Base-by-base conservation (phyloP, 2,888 invertebrate genomes). In the Parnassius smintheus region DNA sequence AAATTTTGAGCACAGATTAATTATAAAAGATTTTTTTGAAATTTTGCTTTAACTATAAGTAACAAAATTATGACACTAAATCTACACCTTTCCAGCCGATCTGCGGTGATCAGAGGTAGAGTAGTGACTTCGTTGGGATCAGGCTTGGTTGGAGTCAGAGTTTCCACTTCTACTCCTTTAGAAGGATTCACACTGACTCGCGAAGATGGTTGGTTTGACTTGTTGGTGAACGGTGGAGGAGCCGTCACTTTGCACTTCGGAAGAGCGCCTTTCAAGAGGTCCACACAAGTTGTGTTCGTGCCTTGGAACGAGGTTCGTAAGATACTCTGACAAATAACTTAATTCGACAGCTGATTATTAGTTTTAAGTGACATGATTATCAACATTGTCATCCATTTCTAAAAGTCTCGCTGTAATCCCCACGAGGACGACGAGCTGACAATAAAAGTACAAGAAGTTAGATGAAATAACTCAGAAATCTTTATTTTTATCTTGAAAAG, bases 151-250 rank as follows among this genome's bases (percentile, higher is more conserved):
- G 99, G 99, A 45, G 98, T 99, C 9, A 94, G 99, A 70, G 98
- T 99, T 4, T 97, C 97, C 68, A 98, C 99, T 52, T 96, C 96
- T 62, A 97, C 97, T 4, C 96, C 98, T n/a, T 93, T 97, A 56
- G 98, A 98, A 92, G 99, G 99, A 12, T 98, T 98, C 88, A 99
- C 99, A 0, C 87, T 98, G 64, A 98, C 98, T 2, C 93, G 97
- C 65, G 97, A 97, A 71, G 97, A 97, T 75, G 98, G 98, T 57
- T 97, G 97, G 97, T 99, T 99, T 91, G 99, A 99, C 90, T 93
- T 99, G 58, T 93, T 99, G 79, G 99, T 99, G 13, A 99, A 99
- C 86, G 99, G 99, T n/a, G 99, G 99, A 1, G 98, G 98, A 0
- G 98, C 98, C 1, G 97, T 99, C 2, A 98, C 97, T 0, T 90